Evolutionary conservation across 1,140 invertebrate species (phyloP).

Genomic region (Drosophila subpulchrella): DNA sequence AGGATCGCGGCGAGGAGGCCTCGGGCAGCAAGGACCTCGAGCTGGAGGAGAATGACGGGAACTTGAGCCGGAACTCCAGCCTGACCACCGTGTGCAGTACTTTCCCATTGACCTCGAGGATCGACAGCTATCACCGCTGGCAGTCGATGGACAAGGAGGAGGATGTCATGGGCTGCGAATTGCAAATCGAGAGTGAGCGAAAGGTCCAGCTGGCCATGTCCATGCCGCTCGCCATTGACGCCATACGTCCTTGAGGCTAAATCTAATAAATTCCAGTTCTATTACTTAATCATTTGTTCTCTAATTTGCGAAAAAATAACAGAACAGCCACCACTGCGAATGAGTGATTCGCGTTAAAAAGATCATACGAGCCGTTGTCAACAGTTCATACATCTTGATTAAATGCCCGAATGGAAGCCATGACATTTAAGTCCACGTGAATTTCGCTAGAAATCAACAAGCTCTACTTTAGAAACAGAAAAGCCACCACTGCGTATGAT

Average conservation of each 20-base stretch:
- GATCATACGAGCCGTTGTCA: neutral
- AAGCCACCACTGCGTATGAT: neutral
- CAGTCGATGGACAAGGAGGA: neutral
- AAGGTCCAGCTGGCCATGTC: neutral
- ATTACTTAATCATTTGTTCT: too few species aligned
- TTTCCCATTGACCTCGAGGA: slow-evolving; percentile 3
- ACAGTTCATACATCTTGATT: too few species aligned
- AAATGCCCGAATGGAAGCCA: slow-evolving; percentile 6
- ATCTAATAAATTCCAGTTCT: neutral
- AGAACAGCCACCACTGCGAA: neutral
- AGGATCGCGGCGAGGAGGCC: neutral
- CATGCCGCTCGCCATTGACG: neutral
- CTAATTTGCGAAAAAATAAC: too few species aligned
- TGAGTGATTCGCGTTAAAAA: neutral
- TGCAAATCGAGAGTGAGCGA: neutral
- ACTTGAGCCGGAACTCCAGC: slow-evolving; percentile 6
- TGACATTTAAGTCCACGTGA: neutral
- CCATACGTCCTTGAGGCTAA: neutral
- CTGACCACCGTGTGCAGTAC: slow-evolving; percentile 27
- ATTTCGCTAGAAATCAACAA: neutral
- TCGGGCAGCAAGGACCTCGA: neutral
- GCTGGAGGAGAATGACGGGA: neutral
- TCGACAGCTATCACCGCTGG: slow-evolving; percentile 1
- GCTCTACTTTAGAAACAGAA: neutral
- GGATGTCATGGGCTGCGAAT: too few species aligned